A percentile compares a stretch with the other conserved stretches of the same genome.
phyloP scores from a whole-genome alignment of 2,797 vertebrate species.

The Galago senegalensis region DNA sequence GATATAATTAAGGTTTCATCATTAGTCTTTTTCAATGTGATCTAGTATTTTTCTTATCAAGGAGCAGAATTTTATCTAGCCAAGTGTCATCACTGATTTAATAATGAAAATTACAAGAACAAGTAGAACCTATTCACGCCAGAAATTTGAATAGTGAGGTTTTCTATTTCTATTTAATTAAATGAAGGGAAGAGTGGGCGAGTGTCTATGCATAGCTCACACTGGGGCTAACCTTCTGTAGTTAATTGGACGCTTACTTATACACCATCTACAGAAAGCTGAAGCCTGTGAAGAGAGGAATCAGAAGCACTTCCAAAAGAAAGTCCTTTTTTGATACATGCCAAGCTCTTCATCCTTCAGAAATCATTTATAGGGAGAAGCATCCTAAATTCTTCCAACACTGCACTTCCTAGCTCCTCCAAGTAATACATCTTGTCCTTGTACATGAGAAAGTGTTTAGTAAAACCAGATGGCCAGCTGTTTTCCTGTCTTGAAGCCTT shows the following conservation, averaged over 20 bases:
- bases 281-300: slow-evolving; percentile 34
- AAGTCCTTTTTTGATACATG: slow-evolving; percentile 71
- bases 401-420: slow-evolving; percentile 70
- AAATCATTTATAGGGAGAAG: slow-evolving; percentile 69
- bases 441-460: slow-evolving; percentile 82
- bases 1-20: slow-evolving; percentile 2
- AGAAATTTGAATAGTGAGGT: slow-evolving; percentile 6
- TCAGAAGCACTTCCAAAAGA: slow-evolving; percentile 52
- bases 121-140: background rate
- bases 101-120: slow-evolving; percentile 54
- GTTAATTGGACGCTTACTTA: slow-evolving; percentile 50
- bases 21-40: slow-evolving; percentile 34
- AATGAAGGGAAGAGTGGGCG: background rate
- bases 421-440: slow-evolving; percentile 84
- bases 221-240: background rate
- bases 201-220: slow-evolving; percentile 3
- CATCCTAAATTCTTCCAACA: slow-evolving; percentile 80
- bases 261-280: slow-evolving; percentile 21
- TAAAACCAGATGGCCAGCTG: slow-evolving; percentile 85
- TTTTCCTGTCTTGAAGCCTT: slow-evolving; percentile 77
- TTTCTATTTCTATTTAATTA: slow-evolving; percentile 4
- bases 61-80: slow-evolving; percentile 50
- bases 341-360: slow-evolving; percentile 66
- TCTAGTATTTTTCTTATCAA: slow-evolving; percentile 45
- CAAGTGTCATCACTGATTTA: slow-evolving; percentile 61